Evolutionary conservation across 2,113 vertebrate species (phyloP), one percentile per base, ranked within the genome.

Genomic region (Gavialis gangeticus): DNA sequence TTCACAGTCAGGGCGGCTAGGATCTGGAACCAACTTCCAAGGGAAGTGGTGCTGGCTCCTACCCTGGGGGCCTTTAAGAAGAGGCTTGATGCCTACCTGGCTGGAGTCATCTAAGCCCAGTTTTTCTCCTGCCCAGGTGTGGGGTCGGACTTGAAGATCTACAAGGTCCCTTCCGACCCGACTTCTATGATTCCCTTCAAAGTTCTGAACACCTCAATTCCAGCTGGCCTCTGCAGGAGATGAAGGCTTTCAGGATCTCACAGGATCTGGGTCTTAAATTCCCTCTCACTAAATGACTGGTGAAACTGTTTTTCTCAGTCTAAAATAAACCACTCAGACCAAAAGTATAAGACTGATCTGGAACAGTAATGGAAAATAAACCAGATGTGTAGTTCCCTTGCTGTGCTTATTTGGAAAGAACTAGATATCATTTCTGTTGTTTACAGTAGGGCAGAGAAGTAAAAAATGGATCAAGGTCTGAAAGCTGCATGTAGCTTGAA

Each of bases 251-350:
- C 58, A 5, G 11, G 13, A 59, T 81, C 34, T 85, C 79, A 57
- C 9, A 54, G 14, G 34, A 64, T 82, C 54, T 83, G 54, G 80
- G 76, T 30, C 64, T 82, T 37, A 75, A 56, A 89, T 88, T 82
- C 84, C 5, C 55, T 66, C 34, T n/a, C 21, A 58, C n/a, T 21
- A 58, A 90, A 19, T 58, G 62, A 66, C 80, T 85, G 89, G 83
- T 91, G 89, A 87, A 93, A 96, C 89, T 91, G 88, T 13, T 96
- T 94, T 66, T 75, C 7, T 0, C 92, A n/a, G 55, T 81, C 92
- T 94, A 89, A 95, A 95, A 88, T 82, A 92, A 93, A 82, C n/a
- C 59, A 63, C 1, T 1, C 4, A 12, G 84, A 59, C 85, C 1
- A 1, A 91, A 95, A 94, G 28, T 12, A 37, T 13, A 91, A 91